phyloP scores from a whole-genome alignment of 1,140 invertebrate genomes.

The Tachypleus tridentatus region DNA sequence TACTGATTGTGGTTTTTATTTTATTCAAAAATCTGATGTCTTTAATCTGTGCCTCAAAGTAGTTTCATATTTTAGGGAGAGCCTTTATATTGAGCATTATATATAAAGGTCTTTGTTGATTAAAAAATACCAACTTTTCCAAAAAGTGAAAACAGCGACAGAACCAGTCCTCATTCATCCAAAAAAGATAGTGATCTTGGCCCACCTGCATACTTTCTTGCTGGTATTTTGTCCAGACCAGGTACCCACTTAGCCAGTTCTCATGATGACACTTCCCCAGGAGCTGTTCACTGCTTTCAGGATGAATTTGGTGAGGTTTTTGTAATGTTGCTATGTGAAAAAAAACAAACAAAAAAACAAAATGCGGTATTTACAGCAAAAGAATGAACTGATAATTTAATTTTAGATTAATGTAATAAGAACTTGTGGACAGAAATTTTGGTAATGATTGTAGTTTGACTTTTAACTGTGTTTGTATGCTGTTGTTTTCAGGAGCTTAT shows the following conservation, averaged over 20 bases:
- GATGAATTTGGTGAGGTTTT: slow-evolving; percentile 33
- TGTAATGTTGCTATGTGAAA: slow-evolving; percentile 21
- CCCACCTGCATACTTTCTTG: slow-evolving; percentile 22
- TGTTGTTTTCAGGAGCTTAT: no score
- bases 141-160: slow-evolving; percentile 17
- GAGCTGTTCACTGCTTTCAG: slow-evolving; percentile 71
- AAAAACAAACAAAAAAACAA: slow-evolving; percentile 13
- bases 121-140: slow-evolving; percentile 1
- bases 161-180: slow-evolving; percentile 18
- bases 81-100: slow-evolving; percentile 2
- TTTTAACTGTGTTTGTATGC: no score
- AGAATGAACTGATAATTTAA: no score
- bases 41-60: neutral
- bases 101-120: neutral
- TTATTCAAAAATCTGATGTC: no score
- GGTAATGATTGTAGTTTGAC: no score
- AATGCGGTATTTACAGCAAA: neutral
- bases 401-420: no score
- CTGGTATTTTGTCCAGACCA: slow-evolving; percentile 26
- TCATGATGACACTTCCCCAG: slow-evolving; percentile 74
- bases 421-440: no score
- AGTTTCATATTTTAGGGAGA: slow-evolving; percentile 1
- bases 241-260: slow-evolving; percentile 60
- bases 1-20: no score
- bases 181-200: slow-evolving; percentile 17